Base-by-base conservation (phyloP, 2,113 vertebrate genomes). In the Tragulus kanchil region DNA sequence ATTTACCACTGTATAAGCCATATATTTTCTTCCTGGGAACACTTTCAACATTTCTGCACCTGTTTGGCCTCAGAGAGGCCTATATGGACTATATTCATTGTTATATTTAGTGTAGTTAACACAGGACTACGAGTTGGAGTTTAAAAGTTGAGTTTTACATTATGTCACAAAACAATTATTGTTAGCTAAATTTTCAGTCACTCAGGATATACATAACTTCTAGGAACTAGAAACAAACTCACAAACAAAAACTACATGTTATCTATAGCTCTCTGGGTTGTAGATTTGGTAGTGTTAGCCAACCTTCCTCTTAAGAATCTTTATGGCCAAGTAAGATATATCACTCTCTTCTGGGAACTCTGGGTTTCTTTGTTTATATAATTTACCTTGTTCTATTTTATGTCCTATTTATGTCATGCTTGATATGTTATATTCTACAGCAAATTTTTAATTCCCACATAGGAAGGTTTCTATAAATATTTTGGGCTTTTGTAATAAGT, bases 71-170 rank as follows among this genome's bases (percentile, higher is more conserved):
- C 82, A 83, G 26, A 94, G 10, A 85, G 2, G 12, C 3, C 3
- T 77, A n/a, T 28, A 25, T 65, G 54, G 3, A 56, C 93, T 73
- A 89, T 8, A 13, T 10, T 69, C 6, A 59, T 59, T n/a, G 6
- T 83, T 85, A 73, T 83, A 59, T 69, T 92, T 62, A 81, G 26
- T 65, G 81, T 0, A 78, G 12, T 81, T 81, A 90, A 36, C 15
- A 89, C 26, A 91, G 26, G 42, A 84, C 9, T 90, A 10, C 89
- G 45, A 50, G 8, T 67, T 77, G 5, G 19, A 71, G 28, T 31
- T 91, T 87, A 86, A 96, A 94, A 31, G 45, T 64, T 67, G 45
- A 93, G 65, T 2, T 83, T 75, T 58, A 61, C 25, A 42, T 64
- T 69, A 3, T 23, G 3, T 92, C 82, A 52, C 7, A 84, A 86